Percentiles rank a stretch among this genome's conserved stretches.
These are phyloP conservation scores for Zoanthus solanderi DNA, from an alignment of 92 coral and sea anemone genomes.

Conservation along the genomic window DNA sequence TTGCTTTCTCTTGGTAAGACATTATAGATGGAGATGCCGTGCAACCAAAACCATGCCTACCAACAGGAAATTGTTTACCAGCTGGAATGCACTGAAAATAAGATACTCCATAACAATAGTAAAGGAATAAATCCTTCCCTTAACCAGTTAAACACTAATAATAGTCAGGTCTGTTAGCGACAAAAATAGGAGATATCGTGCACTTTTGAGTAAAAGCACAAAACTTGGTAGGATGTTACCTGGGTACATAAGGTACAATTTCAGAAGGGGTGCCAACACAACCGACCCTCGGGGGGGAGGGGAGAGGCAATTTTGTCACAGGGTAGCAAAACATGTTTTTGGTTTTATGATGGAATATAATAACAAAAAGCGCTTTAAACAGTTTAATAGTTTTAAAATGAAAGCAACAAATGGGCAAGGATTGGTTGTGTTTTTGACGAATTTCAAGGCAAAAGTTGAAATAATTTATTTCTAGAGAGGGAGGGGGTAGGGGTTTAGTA, in stretches of 20 bases:
- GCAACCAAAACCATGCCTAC: no score
- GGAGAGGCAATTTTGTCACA: background rate
- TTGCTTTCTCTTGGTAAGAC: no score
- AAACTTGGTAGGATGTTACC: background rate
- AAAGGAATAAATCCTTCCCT: no score
- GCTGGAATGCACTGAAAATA: no score
- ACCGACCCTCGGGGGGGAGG: background rate
- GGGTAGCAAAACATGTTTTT: background rate
- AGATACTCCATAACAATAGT: no score
- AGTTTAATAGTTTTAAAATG: slow-evolving; percentile 14
- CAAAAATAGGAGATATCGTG: background rate
- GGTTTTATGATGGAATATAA: slow-evolving; percentile 15
- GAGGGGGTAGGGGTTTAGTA: background rate
- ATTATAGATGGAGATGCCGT: no score
- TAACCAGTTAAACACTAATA: no score
- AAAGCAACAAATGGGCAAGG: slow-evolving; percentile 29
- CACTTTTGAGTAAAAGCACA: no score
- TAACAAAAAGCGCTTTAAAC: slow-evolving; percentile 10
- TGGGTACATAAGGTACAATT: background rate
- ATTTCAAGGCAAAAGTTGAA: slow-evolving; percentile 30
- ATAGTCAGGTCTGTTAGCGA: background rate
- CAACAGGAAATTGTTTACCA: no score
- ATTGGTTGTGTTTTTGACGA: slow-evolving; percentile 23
- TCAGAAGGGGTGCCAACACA: slow-evolving; percentile 33
- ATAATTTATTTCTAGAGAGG: background rate